Evolutionary conservation across 2,113 vertebrate genomes (phyloP).

Genomic region (Syngnathoides biaculeatus): DNA sequence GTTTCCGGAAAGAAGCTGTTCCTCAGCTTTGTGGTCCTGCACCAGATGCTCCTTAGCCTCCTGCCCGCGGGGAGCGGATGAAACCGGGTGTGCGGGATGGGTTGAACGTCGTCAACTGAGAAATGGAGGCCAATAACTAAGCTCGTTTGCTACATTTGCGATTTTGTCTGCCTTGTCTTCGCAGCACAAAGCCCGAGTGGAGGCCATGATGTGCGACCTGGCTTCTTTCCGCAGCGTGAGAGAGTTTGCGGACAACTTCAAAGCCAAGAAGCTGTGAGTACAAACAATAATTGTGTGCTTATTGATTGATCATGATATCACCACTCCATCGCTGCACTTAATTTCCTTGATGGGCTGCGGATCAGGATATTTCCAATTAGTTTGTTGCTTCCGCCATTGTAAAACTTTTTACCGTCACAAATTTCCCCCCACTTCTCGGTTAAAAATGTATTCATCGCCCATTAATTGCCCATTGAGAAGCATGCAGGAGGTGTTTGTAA

Average conservation of each 20-base stretch:
- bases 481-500: no score
- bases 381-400: no score
- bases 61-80: no score
- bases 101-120: background rate
- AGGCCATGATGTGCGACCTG: constrained; percentile 91
- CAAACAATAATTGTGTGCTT: background rate
- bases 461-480: no score
- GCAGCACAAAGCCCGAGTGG: constrained; percentile 93
- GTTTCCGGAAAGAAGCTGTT: no score
- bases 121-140: background rate
- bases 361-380: background rate
- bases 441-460: no score
- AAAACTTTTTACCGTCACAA: no score
- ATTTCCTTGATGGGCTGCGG: background rate
- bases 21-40: no score
- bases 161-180: constrained; percentile 26
- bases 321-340: background rate
- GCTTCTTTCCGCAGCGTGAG: constrained; percentile 84
- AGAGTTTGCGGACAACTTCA: constrained; percentile 87
- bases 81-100: no score
- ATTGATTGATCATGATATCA: background rate
- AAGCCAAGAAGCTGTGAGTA: constrained; percentile 93
- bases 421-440: no score
- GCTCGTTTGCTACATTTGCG: background rate
- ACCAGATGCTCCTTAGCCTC: no score